Evolutionary conservation across 2,888 invertebrate genomes (phyloP).

Genomic region (Trilocha varians): DNA sequence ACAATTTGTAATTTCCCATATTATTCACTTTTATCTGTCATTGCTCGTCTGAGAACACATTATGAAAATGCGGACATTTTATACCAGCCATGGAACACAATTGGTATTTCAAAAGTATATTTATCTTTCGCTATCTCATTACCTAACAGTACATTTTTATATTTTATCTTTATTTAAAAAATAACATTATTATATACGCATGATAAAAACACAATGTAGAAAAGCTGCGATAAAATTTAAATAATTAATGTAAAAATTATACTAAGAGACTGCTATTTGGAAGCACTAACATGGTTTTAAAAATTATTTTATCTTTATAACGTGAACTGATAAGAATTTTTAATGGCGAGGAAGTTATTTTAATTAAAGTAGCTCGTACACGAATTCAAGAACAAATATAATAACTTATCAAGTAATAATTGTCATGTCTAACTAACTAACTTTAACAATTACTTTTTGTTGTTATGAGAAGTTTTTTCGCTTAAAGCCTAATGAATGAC

Average conservation of each 20-base stretch:
- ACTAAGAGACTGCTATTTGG: not conserved
- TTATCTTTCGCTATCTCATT: not conserved
- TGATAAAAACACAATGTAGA: not conserved
- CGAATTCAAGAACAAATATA: no score
- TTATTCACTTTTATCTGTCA: no score
- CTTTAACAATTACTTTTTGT: no score
- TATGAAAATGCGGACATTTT: no score
- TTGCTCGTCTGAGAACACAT: no score
- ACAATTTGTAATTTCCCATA: no score
- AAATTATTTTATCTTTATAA: slow-evolving; percentile 1
- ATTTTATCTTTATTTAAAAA: not conserved
- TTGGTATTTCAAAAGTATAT: not conserved
- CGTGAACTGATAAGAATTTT: not conserved
- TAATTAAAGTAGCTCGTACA: no score
- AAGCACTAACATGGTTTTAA: not conserved
- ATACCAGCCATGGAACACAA: not conserved
- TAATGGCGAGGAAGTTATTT: no score
- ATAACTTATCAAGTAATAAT: no score
- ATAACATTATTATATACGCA: not conserved
- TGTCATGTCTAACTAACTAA: no score
- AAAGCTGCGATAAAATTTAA: not conserved
- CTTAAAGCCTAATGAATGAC: no score
- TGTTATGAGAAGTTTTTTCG: no score
- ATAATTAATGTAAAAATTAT: not conserved
- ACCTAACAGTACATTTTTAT: not conserved